phyloP scores from a whole-genome alignment of 2,113 vertebrate species.

The Passerina amoena region DNA sequence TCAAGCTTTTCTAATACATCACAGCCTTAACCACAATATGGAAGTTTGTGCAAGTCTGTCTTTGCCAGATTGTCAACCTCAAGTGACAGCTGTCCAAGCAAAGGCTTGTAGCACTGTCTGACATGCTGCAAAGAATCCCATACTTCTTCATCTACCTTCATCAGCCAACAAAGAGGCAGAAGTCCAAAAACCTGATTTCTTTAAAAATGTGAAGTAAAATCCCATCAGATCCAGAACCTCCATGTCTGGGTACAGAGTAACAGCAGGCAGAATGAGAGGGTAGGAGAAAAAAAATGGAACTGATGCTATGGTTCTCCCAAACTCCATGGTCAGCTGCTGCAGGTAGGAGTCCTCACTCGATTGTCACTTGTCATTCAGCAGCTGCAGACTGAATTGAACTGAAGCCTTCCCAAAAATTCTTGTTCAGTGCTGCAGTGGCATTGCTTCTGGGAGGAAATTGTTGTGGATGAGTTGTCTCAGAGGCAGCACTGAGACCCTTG shows the following conservation, averaged over 20 bases:
- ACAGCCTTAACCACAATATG: conserved; percentile 54
- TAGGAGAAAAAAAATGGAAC: background rate
- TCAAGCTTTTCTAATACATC: conserved; percentile 53
- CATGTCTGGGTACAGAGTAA: background rate
- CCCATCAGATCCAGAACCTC: background rate
- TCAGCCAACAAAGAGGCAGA: background rate
- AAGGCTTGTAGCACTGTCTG: conserved; percentile 29
- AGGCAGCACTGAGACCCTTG: background rate
- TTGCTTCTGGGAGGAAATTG: background rate
- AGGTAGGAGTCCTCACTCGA: background rate
- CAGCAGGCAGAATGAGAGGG: background rate
- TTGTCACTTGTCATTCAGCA: background rate
- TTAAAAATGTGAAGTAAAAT: background rate
- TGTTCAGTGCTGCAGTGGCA: background rate
- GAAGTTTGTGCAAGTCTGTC: conserved; percentile 43
- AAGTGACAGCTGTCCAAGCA: conserved; percentile 52
- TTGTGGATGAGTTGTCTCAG: background rate
- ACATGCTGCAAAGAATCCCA: background rate
- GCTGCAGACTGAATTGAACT: background rate
- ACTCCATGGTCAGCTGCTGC: background rate
- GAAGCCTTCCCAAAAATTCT: background rate
- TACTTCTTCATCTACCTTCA: background rate
- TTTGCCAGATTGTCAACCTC: conserved; percentile 57
- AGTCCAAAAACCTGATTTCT: background rate
- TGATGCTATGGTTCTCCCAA: background rate